Evolutionary conservation across 2,888 invertebrate genomes (phyloP), one percentile per base, ranked within the genome.

Genomic region (Drosophila maculinotata): DNA sequence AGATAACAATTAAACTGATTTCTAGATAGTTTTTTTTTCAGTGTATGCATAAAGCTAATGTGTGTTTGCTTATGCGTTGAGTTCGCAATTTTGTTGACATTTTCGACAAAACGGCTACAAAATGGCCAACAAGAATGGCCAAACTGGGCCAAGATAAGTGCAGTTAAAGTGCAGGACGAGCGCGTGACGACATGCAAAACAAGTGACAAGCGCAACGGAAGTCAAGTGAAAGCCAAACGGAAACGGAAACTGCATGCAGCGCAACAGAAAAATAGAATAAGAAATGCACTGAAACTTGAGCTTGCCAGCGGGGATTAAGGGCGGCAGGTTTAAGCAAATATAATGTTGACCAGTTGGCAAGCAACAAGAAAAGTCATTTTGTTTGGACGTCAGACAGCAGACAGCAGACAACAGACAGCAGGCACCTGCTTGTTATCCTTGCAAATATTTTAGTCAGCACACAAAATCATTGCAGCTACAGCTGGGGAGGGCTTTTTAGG

Each of bases 321-420:
- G 14, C 8, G 10, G 31, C n/a, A 7, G 23, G 59, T 23, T 57
- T 53, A 49, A 59, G 75, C 71, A 73, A 62, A 78, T 71, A 78
- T 76, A 78, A 80, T 81, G 82, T 74, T 86, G 81, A 78, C 87
- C 82, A 83, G 86, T 86, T 86, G 86, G 79, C 81, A 79, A 72
- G 69, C 83, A 69, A 64, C 75, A 69, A 66, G 69, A 72, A 82
- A 85, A 79, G 77, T 77, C 83, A 85, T 81, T 81, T 85, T 69
- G 69, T 57, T 67, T 26, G 48, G 39, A 38, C 26, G 17, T 33
- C 39, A 52, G 31, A 31, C 30, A 45, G 15, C 31, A 23, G 41
- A 14, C 12, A 33, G 14, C 8, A 30, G 30, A 48, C 12, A 53
- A 1, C 12, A 30, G n/a, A 25, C 36, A 38, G 7, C 26, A 17